Evolutionary conservation across 2,888 invertebrate genomes (phyloP).

Genomic region (Galerucella nymphaeae): DNA sequence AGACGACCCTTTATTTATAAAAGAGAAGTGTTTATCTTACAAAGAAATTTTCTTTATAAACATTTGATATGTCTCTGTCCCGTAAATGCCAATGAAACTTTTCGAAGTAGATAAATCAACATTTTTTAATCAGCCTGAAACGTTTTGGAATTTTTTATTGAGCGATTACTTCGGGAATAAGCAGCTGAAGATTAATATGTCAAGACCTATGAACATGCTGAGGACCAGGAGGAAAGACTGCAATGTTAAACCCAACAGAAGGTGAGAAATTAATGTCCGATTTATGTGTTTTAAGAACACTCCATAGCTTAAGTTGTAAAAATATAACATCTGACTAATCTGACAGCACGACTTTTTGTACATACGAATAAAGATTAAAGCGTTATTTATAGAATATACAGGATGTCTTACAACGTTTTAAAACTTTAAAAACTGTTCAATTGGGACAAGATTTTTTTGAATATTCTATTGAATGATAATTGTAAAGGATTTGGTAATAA

Average conservation of each 20-base stretch:
- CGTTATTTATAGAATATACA: not conserved
- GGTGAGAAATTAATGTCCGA: slow-evolving; percentile 66
- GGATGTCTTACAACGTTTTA: slow-evolving; percentile 2
- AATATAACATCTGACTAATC: slow-evolving; percentile 6
- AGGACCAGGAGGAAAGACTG: slow-evolving; percentile 87
- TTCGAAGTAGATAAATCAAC: slow-evolving; percentile 11
- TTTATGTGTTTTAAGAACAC: not conserved
- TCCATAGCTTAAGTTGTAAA: not conserved
- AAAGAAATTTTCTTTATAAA: slow-evolving; percentile 37
- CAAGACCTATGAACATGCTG: slow-evolving; percentile 73
- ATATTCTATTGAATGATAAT: too few species aligned
- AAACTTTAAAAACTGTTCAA: not conserved
- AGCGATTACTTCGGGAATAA: slow-evolving; percentile 6
- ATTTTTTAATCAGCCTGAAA: not conserved
- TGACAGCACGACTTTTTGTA: not conserved
- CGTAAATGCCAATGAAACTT: slow-evolving; percentile 21
- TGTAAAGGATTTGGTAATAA: too few species aligned
- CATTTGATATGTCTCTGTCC: slow-evolving; percentile 39
- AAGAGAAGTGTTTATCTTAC: slow-evolving; percentile 37
- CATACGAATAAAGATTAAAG: not conserved
- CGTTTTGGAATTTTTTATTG: slow-evolving; percentile 10
- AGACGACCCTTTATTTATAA: slow-evolving; percentile 33
- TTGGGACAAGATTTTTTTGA: too few species aligned
- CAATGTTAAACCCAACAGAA: slow-evolving; percentile 89
- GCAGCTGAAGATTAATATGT: slow-evolving; percentile 26